Conservation (phyloP, 2,113 vertebrate species). For the Melanerpes formicivorus region DNA sequence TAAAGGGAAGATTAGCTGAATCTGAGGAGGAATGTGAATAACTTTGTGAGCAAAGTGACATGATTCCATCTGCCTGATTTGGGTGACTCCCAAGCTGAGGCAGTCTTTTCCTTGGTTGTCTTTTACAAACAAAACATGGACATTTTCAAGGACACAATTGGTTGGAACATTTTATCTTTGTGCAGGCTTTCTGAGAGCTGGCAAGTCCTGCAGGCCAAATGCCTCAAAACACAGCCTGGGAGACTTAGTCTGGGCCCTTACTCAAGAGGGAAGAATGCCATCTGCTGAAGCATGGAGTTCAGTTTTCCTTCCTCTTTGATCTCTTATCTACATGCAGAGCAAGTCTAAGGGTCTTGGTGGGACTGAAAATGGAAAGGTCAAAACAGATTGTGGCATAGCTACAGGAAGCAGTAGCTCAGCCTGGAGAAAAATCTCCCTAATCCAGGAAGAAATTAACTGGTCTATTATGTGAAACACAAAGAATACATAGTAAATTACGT, state of each 20-base stretch:
- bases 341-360: not conserved
- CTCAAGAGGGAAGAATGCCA: not conserved
- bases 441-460: not conserved
- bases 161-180: not conserved
- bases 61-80: slow-evolving; percentile 1
- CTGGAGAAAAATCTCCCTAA: not conserved
- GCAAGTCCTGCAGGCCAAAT: not conserved
- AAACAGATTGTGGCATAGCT: not conserved
- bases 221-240: not conserved
- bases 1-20: not conserved
- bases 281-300: not conserved
- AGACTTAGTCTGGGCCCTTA: not conserved
- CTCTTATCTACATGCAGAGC: not conserved
- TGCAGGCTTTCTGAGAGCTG: not conserved
- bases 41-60: not conserved
- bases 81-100: not conserved
- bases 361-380: not conserved
- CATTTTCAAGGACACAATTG: not conserved
- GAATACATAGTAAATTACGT: not conserved
- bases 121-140: not conserved
- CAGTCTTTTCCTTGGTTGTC: not conserved
- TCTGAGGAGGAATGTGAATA: not conserved
- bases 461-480: not conserved
- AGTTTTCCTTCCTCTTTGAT: not conserved
- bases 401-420: not conserved